phyloP scores from a whole-genome alignment of 2,113 vertebrate species.

The Esox niger region DNA sequence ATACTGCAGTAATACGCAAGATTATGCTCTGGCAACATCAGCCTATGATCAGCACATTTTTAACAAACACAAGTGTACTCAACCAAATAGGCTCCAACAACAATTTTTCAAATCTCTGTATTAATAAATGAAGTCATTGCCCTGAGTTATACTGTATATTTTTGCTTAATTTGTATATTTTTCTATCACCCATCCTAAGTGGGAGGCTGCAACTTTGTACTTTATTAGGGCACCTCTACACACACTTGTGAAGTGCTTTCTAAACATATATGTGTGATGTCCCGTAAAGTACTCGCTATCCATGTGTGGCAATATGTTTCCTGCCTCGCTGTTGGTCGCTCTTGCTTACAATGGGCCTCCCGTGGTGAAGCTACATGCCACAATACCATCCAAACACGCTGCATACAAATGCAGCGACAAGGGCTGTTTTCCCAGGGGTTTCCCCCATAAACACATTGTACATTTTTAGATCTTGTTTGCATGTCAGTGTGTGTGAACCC shows the following conservation, averaged over 20 bases:
- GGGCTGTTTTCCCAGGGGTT: constrained; percentile 4
- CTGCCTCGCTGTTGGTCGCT: constrained; percentile 29
- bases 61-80: too few species aligned
- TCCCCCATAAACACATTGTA: too few species aligned
- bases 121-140: too few species aligned
- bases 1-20: too few species aligned
- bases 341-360: constrained; percentile 54
- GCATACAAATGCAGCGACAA: constrained; percentile 31
- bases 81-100: too few species aligned
- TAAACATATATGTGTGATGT: constrained; percentile 10
- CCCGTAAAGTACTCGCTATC: constrained; percentile 5
- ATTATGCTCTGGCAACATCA: too few species aligned
- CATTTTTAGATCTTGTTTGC: not conserved
- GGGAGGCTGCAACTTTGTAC: not conserved
- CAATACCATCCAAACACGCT: constrained; percentile 20
- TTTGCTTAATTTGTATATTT: too few species aligned
- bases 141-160: too few species aligned
- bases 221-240: too few species aligned
- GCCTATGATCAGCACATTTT: too few species aligned
- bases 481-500: not conserved
- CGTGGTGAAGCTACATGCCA: constrained; percentile 16
- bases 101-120: too few species aligned
- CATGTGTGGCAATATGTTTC: constrained; percentile 33
- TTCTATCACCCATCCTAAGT: too few species aligned
- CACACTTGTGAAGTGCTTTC: constrained; percentile 33